Evolutionary conservation across 2,888 invertebrate genomes (phyloP), one percentile per base, ranked within the genome.

Genomic region (Axea sp.): DNA sequence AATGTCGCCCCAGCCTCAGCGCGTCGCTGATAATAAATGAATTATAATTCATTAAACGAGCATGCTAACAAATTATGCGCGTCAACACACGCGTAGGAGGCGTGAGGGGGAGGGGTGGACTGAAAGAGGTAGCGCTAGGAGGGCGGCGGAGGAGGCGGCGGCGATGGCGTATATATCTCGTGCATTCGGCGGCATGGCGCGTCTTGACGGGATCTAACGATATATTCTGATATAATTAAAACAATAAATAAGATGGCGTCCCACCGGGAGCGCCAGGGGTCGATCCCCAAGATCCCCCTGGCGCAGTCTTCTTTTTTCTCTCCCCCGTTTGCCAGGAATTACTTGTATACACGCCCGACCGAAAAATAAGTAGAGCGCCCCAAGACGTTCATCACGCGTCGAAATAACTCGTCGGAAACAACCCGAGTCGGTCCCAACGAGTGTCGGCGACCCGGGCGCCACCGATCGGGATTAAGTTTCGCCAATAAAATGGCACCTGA

Each of bases 171-270:
- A 77, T 79, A 79, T 77, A 77, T 78, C 77, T 75, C 84, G 79
- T 80, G 85, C 82, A 84, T 85, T 86, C 82, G 85, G 86, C 85
- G 83, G 84, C 82, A 81, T 82, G 81, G 80, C 80, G 82, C 81
- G 79, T 76, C 81, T 80, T 83, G 84, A 86, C 84, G 85, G 81
- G 77, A 82, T 86, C 86, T 87, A 86, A 87, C 87, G 86, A 87
- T 87, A 87, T 86, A 87, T 86, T 86, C 86, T 83, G 86, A 87
- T 87, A 86, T 87, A 87, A 87, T 86, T 87, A 87, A 87, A 87
- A 87, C 87, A 87, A 87, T 87, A 87, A 87, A 87, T 87, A 87
- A 87, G 84, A 87, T 86, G 86, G 86, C 86, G 79, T 84, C 87
- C 87, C 79, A 84, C 85, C 81, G 86, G 78, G 87, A 86, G 81